These are phyloP conservation scores for Numenius phaeopus DNA, from an alignment of 2,797 vertebrate genomes.

Conservation along the genomic window DNA sequence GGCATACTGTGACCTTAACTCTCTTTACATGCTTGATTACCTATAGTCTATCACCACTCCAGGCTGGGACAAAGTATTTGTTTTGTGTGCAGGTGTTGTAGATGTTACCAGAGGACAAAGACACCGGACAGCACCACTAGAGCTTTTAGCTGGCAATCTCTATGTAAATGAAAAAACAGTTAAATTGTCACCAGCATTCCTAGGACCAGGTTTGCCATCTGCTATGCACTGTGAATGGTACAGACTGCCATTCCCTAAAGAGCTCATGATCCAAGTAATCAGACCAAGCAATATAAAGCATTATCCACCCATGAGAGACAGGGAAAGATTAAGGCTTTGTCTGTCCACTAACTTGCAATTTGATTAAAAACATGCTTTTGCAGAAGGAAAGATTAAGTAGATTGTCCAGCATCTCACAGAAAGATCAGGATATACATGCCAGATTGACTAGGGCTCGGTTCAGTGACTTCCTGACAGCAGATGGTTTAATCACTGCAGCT, in stretches of 20 bases:
- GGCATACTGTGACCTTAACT: not conserved
- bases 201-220: not conserved
- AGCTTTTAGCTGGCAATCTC: not conserved
- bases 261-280: not conserved
- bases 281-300: not conserved
- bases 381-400: not conserved
- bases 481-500: not conserved
- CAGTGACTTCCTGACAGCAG: not conserved
- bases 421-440: not conserved
- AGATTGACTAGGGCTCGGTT: not conserved
- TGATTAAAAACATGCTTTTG: conserved; percentile 14
- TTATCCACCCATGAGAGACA: not conserved
- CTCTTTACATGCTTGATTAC: not conserved
- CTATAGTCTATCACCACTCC: not conserved
- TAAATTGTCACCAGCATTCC: not conserved
- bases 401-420: not conserved
- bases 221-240: not conserved
- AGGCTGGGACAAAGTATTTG: not conserved
- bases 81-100: not conserved
- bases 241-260: not conserved
- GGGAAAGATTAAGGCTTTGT: not conserved
- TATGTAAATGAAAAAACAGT: not conserved
- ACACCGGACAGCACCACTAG: not conserved
- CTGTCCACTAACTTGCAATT: not conserved
- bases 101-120: not conserved